These are phyloP conservation scores for Epizoanthus rinbou DNA, from an alignment of 92 coral and sea anemone species.

Conservation along the genomic window DNA sequence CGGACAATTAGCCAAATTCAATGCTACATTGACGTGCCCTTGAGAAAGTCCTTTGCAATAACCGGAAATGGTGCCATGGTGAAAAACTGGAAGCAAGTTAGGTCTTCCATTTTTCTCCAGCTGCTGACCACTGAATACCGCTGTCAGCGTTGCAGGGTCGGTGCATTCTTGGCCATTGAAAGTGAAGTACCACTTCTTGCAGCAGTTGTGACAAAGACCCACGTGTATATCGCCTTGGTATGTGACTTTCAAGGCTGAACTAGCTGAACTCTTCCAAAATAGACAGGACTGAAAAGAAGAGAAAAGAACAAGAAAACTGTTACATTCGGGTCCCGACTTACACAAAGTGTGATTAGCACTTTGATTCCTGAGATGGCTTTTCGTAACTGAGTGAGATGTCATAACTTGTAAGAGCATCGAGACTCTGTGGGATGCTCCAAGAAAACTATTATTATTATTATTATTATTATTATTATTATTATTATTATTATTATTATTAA, in stretches of 20 bases:
- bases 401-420: too few relatives aligned
- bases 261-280: conserved; percentile 51
- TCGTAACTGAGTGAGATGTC: too few relatives aligned
- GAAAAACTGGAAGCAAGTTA: conserved; percentile 65
- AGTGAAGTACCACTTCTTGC: conserved; percentile 79
- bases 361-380: too few relatives aligned
- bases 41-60: conserved; percentile 62
- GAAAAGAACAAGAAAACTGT: neutral
- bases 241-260: conserved; percentile 57
- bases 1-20: conserved; percentile 61
- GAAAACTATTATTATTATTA: too few relatives aligned
- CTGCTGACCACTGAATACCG: conserved; percentile 63
- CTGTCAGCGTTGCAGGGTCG: conserved; percentile 65
- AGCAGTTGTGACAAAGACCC: conserved; percentile 70
- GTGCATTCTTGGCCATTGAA: conserved; percentile 70
- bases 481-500: too few relatives aligned
- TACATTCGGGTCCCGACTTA: neutral
- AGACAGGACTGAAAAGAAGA: conserved; percentile 56
- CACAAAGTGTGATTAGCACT: too few relatives aligned
- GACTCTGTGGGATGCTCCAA: too few relatives aligned
- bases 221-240: conserved; percentile 81
- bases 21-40: conserved; percentile 65
- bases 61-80: conserved; percentile 78
- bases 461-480: too few relatives aligned
- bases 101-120: conserved; percentile 47